These are phyloP conservation scores for Caenorhabditis japonica DNA, from an alignment of 2,888 invertebrate genomes.

Conservation along the genomic window DNA sequence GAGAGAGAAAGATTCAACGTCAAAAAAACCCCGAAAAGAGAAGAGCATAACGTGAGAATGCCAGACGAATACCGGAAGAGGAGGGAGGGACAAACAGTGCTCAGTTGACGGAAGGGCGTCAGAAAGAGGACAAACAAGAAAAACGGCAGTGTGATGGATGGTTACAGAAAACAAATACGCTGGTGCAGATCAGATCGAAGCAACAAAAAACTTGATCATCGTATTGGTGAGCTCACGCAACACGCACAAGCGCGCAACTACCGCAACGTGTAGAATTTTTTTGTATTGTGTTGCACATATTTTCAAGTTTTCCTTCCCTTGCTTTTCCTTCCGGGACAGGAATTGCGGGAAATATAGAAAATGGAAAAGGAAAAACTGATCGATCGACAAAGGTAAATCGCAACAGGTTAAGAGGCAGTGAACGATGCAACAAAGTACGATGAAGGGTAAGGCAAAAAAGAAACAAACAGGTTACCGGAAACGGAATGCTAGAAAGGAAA, in stretches of 20 bases:
- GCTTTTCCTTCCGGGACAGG: too few species aligned
- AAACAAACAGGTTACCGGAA: constrained; percentile 43
- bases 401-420: constrained; percentile 6
- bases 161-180: constrained; percentile 51
- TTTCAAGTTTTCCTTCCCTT: too few species aligned
- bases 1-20: too few species aligned
- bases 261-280: constrained; percentile 20
- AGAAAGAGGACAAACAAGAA: constrained; percentile 47
- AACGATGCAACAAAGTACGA: constrained; percentile 20
- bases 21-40: constrained; percentile 9
- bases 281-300: constrained; percentile 4
- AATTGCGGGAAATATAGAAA: too few species aligned
- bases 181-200: constrained; percentile 43
- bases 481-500: constrained; percentile 9
- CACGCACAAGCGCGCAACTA: not conserved
- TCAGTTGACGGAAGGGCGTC: constrained; percentile 50
- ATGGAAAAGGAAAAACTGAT: too few species aligned
- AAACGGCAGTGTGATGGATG: constrained; percentile 13
- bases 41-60: not conserved
- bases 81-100: constrained; percentile 52
- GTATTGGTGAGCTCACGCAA: constrained; percentile 32
- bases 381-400: constrained; percentile 15
- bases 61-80: constrained; percentile 50
- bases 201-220: constrained; percentile 48
- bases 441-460: constrained; percentile 13